Evolutionary conservation across 2,797 vertebrate genomes (phyloP), one percentile per base, ranked within the genome.

Genomic region (Diglossa cyanea): DNA sequence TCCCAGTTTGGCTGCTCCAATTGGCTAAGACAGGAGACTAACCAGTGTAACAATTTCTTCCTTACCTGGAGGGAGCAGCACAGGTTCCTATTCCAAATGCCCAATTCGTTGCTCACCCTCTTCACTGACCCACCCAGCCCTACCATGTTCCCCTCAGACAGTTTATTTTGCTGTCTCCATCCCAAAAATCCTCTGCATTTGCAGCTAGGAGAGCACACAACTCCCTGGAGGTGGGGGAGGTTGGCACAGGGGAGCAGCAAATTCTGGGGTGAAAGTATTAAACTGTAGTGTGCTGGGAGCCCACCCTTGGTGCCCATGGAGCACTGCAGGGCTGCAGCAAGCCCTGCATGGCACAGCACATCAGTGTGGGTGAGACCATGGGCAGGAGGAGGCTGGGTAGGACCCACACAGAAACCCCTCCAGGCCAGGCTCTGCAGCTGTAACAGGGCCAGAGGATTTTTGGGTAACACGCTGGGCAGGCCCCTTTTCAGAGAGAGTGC

Each of bases 321-420:
- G 15, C 33, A 71, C 6, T 0, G 0, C 19, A 74, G 44, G 45
- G 13, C 50, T 61, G n/a, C 71, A 57, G 67, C 48, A 51, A 70
- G 37, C 10, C 33, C 33, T 45, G 50, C 17, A 17, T 60, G 23
- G 30, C 21, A 25, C 13, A 57, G 63, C 65, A 25, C 5, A 0
- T 7, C 58, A 13, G 13, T 3, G 20, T 31, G 21, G 14, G 16
- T 20, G 48, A 60, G 14, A 73, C 15, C 5, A 4, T 0, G 2
- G 35, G 37, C 54, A 75, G 54, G 25, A 39, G 40, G 35, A 73
- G 39, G 35, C 7, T 0, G 0, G 18, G 39, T 10, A 42, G 24
- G 23, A 81, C 5, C 10, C 84, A 30, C 2, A 1, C 24, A 62
- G n/a, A 7, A 12, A 9, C 20, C 24, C n/a, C 54, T 35, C 1